Evolutionary conservation across 53 echinoderm and acorn worm species (phyloP).

Genomic region (Holothuria leucospilota): DNA sequence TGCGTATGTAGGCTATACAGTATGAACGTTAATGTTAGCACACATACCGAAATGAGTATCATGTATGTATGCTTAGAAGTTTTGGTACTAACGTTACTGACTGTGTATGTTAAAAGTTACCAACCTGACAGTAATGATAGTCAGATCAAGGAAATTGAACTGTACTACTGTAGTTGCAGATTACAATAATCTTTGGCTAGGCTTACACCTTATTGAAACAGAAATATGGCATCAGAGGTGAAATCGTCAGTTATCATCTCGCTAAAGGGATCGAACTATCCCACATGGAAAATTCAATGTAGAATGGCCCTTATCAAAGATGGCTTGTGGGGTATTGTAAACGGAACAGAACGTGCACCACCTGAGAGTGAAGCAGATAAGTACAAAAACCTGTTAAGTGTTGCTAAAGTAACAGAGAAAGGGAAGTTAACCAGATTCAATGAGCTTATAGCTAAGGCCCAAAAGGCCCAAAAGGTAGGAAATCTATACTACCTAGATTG

Average conservation of each 20-base stretch:
- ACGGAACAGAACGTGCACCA: background rate
- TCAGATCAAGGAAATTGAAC: too few species aligned
- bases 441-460: constrained; percentile 21
- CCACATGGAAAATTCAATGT: constrained; percentile 17
- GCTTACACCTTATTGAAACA: background rate
- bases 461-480: background rate
- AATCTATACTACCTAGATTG: constrained; percentile 2
- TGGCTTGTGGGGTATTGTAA: background rate
- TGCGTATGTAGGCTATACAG: too few species aligned
- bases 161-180: too few species aligned
- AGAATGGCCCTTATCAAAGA: constrained; percentile 15
- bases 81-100: too few species aligned
- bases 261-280: constrained; percentile 19
- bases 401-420: background rate
- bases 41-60: too few species aligned
- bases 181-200: background rate
- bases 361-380: too few species aligned
- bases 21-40: too few species aligned
- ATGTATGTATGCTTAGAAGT: too few species aligned
- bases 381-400: background rate
- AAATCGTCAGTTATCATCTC: constrained; percentile 10
- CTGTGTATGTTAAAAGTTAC: too few species aligned
- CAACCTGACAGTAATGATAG: too few species aligned
- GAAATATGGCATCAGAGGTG: constrained; percentile 15
- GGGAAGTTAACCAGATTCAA: constrained; percentile 9